phyloP scores from a whole-genome alignment of 2,113 vertebrate species.

The Litocranius walleri region DNA sequence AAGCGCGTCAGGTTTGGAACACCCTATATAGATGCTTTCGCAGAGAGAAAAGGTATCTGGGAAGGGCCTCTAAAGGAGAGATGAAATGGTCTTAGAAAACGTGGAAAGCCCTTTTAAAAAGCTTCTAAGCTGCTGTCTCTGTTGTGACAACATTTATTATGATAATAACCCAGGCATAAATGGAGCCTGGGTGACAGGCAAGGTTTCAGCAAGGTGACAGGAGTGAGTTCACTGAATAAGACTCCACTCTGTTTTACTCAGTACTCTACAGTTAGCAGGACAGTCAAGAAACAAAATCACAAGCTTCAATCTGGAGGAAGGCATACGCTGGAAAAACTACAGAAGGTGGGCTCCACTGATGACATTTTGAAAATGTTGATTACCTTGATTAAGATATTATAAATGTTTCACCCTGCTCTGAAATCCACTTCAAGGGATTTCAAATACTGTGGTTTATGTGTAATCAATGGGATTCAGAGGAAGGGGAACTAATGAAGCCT shows the following conservation, averaged over 20 bases:
- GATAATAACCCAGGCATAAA: neutral
- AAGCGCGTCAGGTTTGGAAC: slow-evolving; percentile 44
- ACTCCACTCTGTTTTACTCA: neutral
- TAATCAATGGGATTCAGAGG: neutral
- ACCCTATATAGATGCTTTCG: neutral
- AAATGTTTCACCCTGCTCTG: slow-evolving; percentile 3
- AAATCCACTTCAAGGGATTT: slow-evolving; percentile 54
- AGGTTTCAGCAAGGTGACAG: neutral
- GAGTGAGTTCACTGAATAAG: neutral
- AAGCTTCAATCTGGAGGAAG: neutral
- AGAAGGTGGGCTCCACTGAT: neutral
- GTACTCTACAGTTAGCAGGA: neutral
- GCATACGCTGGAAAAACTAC: neutral
- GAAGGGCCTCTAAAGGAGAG: slow-evolving; percentile 28
- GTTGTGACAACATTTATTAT: slow-evolving; percentile 9
- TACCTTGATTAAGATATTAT: neutral
- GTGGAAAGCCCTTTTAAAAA: slow-evolving; percentile 11
- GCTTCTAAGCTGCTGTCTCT: neutral
- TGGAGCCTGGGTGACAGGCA: no score
- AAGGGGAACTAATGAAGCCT: neutral
- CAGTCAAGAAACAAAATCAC: neutral
- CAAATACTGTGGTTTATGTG: neutral
- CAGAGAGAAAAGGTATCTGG: slow-evolving; percentile 46
- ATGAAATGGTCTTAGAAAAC: slow-evolving; percentile 47
- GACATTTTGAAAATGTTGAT: neutral